Base-by-base conservation (phyloP, 2,888 invertebrate species). In the Trissonchulus latispiculum region DNA sequence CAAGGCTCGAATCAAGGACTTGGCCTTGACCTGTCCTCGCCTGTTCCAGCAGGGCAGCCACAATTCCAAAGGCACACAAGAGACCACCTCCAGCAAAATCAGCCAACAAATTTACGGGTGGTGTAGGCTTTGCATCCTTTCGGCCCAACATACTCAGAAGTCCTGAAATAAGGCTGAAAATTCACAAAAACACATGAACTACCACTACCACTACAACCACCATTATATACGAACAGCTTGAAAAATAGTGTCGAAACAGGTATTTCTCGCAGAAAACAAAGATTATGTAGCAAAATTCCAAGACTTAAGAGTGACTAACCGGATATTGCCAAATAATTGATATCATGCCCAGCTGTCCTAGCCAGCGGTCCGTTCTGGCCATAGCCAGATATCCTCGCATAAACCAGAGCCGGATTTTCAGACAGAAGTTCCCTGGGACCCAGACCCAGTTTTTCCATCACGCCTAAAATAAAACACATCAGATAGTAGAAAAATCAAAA, bases 31-130 rank as follows among this genome's bases (percentile, higher is more conserved):
- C 90, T 36, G 93, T 92, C 66, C 83, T 86, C 1, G 86, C 85
- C 77, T 96, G 87, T 83, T 95, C 93, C 80, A 90, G 87, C 33
- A 99, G 85, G 0, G 96, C 95, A 81, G 93, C 80, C 36, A 91
- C 82, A 79, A 99, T 93, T 31, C 96, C 95, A 75, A 96, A 85
- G 0, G 93, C 91, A 85, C 95, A 95, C 77, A 90, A 87, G 35
- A 97, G 84, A 75, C 95, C 92, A 61, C 99, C 99, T 23, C 96
- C 96, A 70, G 91, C 96, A 87, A 97, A 97, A 85, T 99, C 97
- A 2, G 92, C 95, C 36, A 91, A 83, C 29, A 95, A 83, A 85
- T 97, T 99, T 3, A 91, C 82, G 0, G 96, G 95, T 29, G 93
- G 91, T 62, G 86, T 84, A 0, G 87, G 87, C 76, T 89, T 89